Base-by-base conservation (phyloP, 2,888 invertebrate species). In the Heteromurus nitidus region DNA sequence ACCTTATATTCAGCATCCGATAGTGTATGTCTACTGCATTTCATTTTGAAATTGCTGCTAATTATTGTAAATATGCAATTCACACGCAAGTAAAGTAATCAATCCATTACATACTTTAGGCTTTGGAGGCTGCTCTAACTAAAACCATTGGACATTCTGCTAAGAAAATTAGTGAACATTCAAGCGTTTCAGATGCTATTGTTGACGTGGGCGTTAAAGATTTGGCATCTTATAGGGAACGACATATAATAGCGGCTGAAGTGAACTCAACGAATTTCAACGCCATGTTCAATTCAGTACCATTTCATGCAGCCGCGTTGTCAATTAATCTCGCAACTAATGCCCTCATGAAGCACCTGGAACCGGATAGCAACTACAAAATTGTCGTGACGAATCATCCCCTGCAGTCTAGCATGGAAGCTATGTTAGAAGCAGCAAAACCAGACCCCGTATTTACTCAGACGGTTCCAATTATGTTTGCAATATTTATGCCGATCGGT, bases 401-500 rank as follows among this genome's bases (percentile, higher is more conserved):
- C 9, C 50, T 87, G 0, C 73, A 80, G 36, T 74, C 70, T 24
- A 67, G 55, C 11, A 31, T 74, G 20, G 72, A 77, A 28, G 30
- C 62, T 1, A 26, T 82, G 20, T 44, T 85, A 9, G 86, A 86
- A 50, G 80, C 82, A 13, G 84, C 83, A 50, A 60, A 80, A 60
- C 72, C 84, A 5, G 70, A 77, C 44, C 80, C 82, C 11, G 50
- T 76, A 13, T 85, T 82, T 67, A 18, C 83, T 3, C 67, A 82
- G 64, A 74, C 79, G 0, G 80, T 85, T 75, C 84, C 87, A 16
- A 75, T 87, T 5, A 68, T 86, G 42, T 86, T 86, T 81, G 85
- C 83, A 16, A 80, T 82, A 28, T 84, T 88, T 30, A 68, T 88
- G 26, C 86, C 88, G 0, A 81, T 88, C 16, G 88, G 88, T 0